Evolutionary conservation across 2,888 invertebrate genomes (phyloP).

Genomic region (Drosophila mayaguana): DNA sequence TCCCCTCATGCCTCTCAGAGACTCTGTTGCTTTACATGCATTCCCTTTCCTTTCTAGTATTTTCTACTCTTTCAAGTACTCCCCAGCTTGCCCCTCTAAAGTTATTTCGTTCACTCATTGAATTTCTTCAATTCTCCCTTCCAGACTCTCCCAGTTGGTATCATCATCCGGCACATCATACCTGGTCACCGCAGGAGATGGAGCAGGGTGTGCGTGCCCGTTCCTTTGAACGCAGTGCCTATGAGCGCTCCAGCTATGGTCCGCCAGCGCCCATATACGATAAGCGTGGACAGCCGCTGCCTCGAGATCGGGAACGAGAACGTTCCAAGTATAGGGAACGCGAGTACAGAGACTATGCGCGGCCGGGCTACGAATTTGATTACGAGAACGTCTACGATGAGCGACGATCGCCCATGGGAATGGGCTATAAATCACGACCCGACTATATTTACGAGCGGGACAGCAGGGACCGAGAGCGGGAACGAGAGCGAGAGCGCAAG

Average conservation of each 20-base stretch:
- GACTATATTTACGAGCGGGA: slow-evolving; percentile 84
- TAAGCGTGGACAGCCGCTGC: slow-evolving; percentile 81
- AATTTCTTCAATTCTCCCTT: neutral
- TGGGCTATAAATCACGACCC: slow-evolving; percentile 66
- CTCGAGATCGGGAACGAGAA: slow-evolving; percentile 54
- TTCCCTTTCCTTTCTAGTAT: too few species aligned
- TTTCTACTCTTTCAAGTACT: too few species aligned
- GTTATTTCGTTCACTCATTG: neutral
- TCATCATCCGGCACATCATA: slow-evolving; percentile 82
- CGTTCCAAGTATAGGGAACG: slow-evolving; percentile 81
- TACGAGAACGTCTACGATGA: slow-evolving; percentile 84
- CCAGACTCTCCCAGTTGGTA: slow-evolving; percentile 84
- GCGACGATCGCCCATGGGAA: slow-evolving; percentile 73
- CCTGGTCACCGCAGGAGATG: slow-evolving; percentile 85
- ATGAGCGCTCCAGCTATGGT: slow-evolving; percentile 85
- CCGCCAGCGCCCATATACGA: slow-evolving; percentile 85
- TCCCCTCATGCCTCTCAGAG: too few species aligned
- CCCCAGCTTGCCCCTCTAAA: too few species aligned
- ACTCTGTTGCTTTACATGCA: neutral
- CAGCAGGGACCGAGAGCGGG: slow-evolving; percentile 45
- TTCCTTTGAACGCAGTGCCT: slow-evolving; percentile 84
- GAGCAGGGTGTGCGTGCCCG: slow-evolving; percentile 83
- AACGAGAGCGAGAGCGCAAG: slow-evolving; percentile 79
- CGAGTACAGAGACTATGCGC: slow-evolving; percentile 83
- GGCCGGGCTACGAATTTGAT: slow-evolving; percentile 83